Evolutionary conservation across 2,888 invertebrate species (phyloP).

Genomic region (Hylaea fasciaria): DNA sequence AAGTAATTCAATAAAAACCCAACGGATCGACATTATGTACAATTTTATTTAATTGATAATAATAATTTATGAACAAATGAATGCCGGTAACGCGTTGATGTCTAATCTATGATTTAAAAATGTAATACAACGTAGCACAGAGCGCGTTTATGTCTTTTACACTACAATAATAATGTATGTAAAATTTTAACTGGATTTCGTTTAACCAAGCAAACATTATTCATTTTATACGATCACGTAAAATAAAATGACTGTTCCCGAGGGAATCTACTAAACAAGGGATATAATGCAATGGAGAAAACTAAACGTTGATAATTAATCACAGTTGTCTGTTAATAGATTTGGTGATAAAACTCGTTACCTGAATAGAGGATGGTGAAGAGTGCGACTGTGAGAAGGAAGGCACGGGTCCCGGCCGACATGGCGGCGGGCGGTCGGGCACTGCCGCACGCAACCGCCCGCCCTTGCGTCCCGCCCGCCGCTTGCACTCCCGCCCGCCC

Average conservation of each 20-base stretch:
- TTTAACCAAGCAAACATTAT: too few relatives aligned
- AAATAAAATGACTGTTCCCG: conserved; percentile 1
- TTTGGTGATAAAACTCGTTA: conserved; percentile 46
- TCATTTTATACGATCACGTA: neutral
- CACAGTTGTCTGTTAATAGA: conserved; percentile 3
- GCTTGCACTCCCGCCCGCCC: conserved; percentile 49
- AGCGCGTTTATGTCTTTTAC: conserved; percentile 26
- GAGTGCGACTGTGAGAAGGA: conserved; percentile 65
- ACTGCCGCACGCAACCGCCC: conserved; percentile 70
- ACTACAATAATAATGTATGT: neutral
- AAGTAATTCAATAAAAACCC: neutral
- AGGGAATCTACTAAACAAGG: neutral
- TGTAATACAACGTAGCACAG: conserved; percentile 10
- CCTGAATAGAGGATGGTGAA: conserved; percentile 79
- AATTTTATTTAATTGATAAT: neutral
- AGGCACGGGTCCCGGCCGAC: conserved; percentile 77
- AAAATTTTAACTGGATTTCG: neutral
- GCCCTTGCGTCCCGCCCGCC: conserved; percentile 43
- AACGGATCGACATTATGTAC: too few relatives aligned
- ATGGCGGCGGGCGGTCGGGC: conserved; percentile 72
- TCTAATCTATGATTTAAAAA: conserved; percentile 24
- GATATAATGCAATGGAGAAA: neutral
- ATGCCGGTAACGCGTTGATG: conserved; percentile 38
- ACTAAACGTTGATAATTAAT: neutral
- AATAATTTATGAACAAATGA: conserved; percentile 9